A percentile compares a stretch with the other conserved stretches of the same genome.
phyloP scores from a whole-genome alignment of 1,140 invertebrate species.

The Hetaerina americana region DNA sequence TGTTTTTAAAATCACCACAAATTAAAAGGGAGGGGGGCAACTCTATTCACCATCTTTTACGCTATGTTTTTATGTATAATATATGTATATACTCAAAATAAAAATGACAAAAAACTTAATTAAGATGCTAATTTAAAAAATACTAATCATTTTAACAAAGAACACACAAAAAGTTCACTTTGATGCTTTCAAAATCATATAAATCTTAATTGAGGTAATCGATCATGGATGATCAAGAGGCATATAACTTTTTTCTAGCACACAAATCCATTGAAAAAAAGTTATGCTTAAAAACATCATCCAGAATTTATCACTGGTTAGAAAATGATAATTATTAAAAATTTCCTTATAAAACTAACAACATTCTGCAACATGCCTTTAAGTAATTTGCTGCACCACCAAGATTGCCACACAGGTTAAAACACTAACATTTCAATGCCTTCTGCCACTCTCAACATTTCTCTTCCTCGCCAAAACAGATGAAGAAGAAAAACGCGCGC shows the following conservation, averaged over 20 bases:
- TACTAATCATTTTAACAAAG: neutral
- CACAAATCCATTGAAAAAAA: neutral
- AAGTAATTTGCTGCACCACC: neutral
- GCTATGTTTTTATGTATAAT: neutral
- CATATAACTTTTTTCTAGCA: neutral
- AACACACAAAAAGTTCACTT: neutral
- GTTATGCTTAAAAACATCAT: neutral
- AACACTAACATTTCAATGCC: neutral
- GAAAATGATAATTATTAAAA: neutral
- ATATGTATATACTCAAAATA: slow-evolving; percentile 1
- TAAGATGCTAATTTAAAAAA: neutral
- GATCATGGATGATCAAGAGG: neutral
- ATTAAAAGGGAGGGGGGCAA: neutral
- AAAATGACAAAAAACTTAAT: slow-evolving; percentile 1
- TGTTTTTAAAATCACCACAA: neutral
- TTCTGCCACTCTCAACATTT: neutral
- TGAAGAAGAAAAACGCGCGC: neutral
- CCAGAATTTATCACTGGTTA: neutral
- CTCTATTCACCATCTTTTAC: neutral
- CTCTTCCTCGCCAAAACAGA: neutral
- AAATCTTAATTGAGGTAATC: neutral
- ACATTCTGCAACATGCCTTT: neutral
- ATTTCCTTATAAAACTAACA: slow-evolving; percentile 1
- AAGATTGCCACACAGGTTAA: neutral
- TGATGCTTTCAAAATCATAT: too few species aligned